Percentiles rank a stretch among this genome's conserved stretches.
phyloP scores from a whole-genome alignment of 2,888 invertebrate genomes.

The Rhorus exstirpatorius region DNA sequence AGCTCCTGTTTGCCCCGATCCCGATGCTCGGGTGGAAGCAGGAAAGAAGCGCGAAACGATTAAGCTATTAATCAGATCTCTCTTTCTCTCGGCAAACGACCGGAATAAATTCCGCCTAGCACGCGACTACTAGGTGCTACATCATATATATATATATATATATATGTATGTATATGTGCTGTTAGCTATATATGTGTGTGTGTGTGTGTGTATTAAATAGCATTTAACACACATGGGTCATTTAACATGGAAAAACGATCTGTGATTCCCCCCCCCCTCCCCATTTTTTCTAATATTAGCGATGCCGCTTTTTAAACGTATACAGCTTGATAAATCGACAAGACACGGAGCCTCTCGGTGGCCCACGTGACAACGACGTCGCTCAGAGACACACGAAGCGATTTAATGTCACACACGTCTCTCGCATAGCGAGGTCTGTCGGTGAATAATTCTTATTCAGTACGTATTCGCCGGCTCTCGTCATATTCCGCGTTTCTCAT shows the following conservation, averaged over 20 bases:
- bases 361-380: no score
- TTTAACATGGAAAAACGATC: background rate
- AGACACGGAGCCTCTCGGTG: no score
- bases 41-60: slow-evolving; percentile 74
- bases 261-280: background rate
- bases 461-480: background rate
- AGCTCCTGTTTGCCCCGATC: slow-evolving; percentile 51
- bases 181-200: slow-evolving; percentile 1
- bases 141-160: slow-evolving; percentile 8
- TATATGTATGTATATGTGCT: slow-evolving; percentile 1
- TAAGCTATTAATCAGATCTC: slow-evolving; percentile 77
- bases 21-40: slow-evolving; percentile 53
- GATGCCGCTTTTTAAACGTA: background rate
- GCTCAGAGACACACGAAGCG: background rate
- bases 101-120: slow-evolving; percentile 73
- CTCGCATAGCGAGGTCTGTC: no score
- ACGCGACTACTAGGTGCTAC: slow-evolving; percentile 70
- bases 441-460: slow-evolving; percentile 6
- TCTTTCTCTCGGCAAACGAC: slow-evolving; percentile 51
- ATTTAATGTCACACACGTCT: background rate
- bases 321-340: background rate
- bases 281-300: no score
- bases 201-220: background rate
- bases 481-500: slow-evolving; percentile 18
- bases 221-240: no score